Conservation (phyloP, 2,113 vertebrate genomes). For the Lophochroa leadbeateri region DNA sequence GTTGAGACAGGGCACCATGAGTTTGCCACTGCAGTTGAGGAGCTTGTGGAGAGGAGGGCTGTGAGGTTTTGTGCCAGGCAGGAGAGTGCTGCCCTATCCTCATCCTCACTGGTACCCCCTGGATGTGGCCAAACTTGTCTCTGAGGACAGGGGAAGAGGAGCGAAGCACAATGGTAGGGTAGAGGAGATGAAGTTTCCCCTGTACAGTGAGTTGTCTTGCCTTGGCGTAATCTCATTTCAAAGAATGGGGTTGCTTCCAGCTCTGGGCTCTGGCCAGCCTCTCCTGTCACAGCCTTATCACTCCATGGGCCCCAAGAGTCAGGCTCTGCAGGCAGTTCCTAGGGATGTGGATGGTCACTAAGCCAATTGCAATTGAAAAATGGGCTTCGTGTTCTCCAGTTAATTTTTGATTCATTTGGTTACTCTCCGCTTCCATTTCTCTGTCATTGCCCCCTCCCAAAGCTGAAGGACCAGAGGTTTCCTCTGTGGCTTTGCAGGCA, state of each 20-base stretch:
- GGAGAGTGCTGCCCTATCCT: not conserved
- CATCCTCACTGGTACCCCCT: not conserved
- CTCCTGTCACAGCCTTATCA: not conserved
- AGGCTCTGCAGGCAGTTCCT: not conserved
- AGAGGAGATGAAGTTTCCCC: not conserved
- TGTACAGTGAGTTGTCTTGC: not conserved
- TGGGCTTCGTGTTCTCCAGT: not conserved
- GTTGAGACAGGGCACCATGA: rapidly evolving
- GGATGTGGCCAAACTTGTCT: not conserved
- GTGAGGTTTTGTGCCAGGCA: not conserved
- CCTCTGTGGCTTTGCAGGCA: not conserved
- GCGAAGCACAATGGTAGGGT: not conserved
- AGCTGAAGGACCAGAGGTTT: not conserved
- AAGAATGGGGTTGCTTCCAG: rapidly evolving
- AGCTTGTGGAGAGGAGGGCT: not conserved
- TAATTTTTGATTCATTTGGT: rapidly evolving
- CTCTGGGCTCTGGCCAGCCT: not conserved
- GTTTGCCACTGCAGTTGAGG: not conserved
- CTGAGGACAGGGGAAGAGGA: not conserved
- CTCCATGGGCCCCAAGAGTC: not conserved
- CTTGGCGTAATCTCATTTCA: rapidly evolving
- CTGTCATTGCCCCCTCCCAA: not conserved
- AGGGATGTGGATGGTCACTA: rapidly evolving
- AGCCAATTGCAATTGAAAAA: not conserved
- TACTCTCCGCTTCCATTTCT: not conserved